Evolutionary conservation across 2,888 invertebrate species (phyloP), one percentile per base, ranked within the genome.

Genomic region (Oasisia sp.): DNA sequence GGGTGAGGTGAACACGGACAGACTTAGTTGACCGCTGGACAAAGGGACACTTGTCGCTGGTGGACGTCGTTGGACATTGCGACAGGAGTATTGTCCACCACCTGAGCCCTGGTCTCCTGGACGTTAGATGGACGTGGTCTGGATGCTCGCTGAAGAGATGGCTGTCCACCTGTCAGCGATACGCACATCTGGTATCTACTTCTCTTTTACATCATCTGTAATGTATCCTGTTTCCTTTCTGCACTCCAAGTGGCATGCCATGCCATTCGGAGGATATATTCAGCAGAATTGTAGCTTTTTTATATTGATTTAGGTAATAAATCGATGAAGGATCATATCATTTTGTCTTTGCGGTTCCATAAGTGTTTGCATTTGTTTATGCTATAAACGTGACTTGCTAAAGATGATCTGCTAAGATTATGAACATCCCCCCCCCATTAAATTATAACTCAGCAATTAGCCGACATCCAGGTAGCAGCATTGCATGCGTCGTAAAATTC

Each of bases 81-180:
- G 50, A 50, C 50, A 50, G 19, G 27, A 27, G 74, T 27, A 74
- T 14, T n/a, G n/a, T 74, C 27, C 74, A 74, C 74, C 74, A 74
- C 74, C 74, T 74, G 74, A 74, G 74, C 27, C 38, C 38, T 38
- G 38, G 38, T 38, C 74, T n/a, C 19, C 7, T n/a, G 7, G 19
- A 74, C 74, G 27, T 27, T 38, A 27, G 74, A 74, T 74, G 74
- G 74, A 74, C 27, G n/a, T 74, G 74, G 74, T 27, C 14, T 74
- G 74, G 74, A 74, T 74, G n/a, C 74, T 74, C 27, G 74, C 74
- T 74, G 27, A 74, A 74, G 74, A 74, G n/a, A 74, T 74, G 74
- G 74, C 74, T 3, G 27, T 74, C 27, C 74, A 74, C n/a, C 74
- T 74, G 27, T 74, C 74, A 27, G 74, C 27, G 5, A 74, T 74